Evolutionary conservation across 2,113 vertebrate species (phyloP).

Genomic region (Plecturocebus donacophilus): DNA sequence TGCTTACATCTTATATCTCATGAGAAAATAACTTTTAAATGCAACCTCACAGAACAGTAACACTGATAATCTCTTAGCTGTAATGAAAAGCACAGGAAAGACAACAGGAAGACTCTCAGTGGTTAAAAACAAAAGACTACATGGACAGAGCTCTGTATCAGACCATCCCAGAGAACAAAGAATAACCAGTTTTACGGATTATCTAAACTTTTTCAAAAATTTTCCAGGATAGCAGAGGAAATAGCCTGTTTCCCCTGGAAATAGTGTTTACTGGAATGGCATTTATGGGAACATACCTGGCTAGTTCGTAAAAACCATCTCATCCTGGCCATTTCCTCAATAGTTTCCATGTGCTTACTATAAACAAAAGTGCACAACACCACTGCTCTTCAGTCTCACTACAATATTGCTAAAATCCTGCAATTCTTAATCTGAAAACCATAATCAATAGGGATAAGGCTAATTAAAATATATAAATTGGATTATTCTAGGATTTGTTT

Average conservation of each 20-base stretch:
- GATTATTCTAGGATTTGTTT: neutral
- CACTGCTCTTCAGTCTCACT: neutral
- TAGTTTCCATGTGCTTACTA: neutral
- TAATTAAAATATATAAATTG: neutral
- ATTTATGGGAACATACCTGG: neutral
- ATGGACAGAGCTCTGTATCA: neutral
- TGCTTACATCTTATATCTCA: neutral
- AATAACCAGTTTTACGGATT: neutral
- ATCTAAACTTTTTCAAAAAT: neutral
- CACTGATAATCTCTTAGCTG: neutral
- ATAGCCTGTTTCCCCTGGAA: neutral
- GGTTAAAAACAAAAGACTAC: neutral
- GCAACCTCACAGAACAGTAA: neutral
- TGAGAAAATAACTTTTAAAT: neutral
- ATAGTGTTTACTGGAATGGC: neutral
- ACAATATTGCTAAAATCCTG: neutral
- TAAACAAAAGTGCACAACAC: neutral
- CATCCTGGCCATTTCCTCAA: neutral
- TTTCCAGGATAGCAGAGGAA: constrained; percentile 34
- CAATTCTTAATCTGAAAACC: neutral
- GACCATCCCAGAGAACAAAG: neutral
- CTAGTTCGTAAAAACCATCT: neutral
- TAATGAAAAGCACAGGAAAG: neutral
- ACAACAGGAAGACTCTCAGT: neutral
- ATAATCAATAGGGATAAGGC: neutral